These are phyloP conservation scores for Stictonetta naevosa DNA, from an alignment of 2,113 vertebrate species.

Conservation along the genomic window DNA sequence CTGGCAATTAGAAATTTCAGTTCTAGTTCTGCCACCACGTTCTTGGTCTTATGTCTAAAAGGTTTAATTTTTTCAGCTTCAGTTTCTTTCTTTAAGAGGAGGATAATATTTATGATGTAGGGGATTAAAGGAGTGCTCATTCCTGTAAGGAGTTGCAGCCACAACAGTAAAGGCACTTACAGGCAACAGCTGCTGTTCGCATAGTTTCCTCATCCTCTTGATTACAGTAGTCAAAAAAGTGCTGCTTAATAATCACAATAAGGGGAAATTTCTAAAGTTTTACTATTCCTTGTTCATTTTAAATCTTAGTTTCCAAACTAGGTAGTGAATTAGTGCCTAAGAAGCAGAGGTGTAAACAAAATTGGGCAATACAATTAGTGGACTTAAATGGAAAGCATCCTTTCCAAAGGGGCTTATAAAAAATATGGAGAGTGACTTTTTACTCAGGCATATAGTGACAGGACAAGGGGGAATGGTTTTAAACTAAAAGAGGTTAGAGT, in stretches of 20 bases:
- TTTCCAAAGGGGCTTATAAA: neutral
- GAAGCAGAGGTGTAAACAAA: neutral
- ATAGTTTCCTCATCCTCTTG: neutral
- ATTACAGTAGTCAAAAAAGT: neutral
- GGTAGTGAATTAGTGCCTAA: neutral
- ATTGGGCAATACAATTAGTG: rapidly evolving
- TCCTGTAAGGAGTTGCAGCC: neutral
- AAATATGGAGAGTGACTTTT: too few species aligned
- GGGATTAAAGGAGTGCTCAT: neutral
- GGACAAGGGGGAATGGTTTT: too few species aligned
- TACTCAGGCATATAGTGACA: too few species aligned
- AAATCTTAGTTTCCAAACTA: neutral
- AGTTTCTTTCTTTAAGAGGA: neutral
- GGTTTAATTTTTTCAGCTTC: neutral
- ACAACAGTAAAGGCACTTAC: neutral
- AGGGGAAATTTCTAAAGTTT: neutral
- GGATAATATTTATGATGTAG: neutral
- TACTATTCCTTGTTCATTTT: neutral
- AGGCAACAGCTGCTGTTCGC: neutral
- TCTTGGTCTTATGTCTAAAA: neutral
- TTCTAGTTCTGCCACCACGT: neutral
- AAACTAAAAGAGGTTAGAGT: too few species aligned
- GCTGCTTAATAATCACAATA: neutral
- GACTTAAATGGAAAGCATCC: neutral
- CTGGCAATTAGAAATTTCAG: neutral